Percentiles rank a stretch among this genome's conserved stretches.
phyloP scores from a whole-genome alignment of 1,140 invertebrate genomes.

The Sycobia sp. region DNA sequence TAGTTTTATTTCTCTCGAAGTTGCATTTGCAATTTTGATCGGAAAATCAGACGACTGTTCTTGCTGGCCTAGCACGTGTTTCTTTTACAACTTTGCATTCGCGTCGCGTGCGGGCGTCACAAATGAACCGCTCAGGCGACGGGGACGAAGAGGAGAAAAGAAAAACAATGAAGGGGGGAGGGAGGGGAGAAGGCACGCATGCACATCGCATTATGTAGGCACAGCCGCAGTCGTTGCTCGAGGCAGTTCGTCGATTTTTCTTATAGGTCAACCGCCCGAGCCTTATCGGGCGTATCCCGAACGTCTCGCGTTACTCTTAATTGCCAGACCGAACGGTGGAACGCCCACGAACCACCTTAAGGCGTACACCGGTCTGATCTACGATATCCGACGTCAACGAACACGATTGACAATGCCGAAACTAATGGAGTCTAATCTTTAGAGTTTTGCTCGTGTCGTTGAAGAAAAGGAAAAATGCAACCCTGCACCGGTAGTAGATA shows the following conservation, averaged over 20 bases:
- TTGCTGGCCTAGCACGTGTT: neutral
- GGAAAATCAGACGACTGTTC: no score
- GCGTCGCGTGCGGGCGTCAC: constrained; percentile 10
- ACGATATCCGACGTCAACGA: constrained; percentile 17
- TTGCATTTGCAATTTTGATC: no score
- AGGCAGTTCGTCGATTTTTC: constrained; percentile 55
- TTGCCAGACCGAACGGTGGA: constrained; percentile 49
- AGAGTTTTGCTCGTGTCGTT: no score
- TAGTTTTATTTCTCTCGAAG: no score
- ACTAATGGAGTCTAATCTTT: no score
- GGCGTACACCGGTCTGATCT: constrained; percentile 42
- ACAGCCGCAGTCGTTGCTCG: constrained; percentile 11
- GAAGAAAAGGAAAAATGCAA: no score
- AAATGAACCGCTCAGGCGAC: constrained; percentile 10
- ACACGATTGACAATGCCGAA: constrained; percentile 4
- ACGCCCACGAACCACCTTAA: constrained; percentile 43
- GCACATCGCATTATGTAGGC: neutral
- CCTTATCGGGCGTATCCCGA: constrained; percentile 49
- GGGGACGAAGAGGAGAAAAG: constrained; percentile 5
- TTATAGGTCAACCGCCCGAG: constrained; percentile 49
- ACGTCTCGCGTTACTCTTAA: constrained; percentile 55
- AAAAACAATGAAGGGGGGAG: neutral
- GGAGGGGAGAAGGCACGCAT: neutral
- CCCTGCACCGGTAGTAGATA: no score
- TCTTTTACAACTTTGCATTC: neutral